These are phyloP conservation scores for Scomber scombrus DNA, from an alignment of 2,113 vertebrate species.

Conservation along the genomic window DNA sequence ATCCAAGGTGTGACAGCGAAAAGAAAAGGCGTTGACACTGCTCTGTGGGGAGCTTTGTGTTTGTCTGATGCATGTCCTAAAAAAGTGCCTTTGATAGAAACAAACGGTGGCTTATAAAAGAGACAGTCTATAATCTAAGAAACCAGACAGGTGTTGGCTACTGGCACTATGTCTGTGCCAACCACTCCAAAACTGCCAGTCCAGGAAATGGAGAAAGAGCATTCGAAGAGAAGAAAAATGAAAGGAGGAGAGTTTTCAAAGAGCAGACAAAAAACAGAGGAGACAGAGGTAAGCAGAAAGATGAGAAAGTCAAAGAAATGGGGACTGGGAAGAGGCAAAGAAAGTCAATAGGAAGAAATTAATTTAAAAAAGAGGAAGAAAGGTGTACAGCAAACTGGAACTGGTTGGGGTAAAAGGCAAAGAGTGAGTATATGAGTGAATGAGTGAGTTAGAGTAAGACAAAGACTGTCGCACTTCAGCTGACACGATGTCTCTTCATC, in stretches of 20 bases:
- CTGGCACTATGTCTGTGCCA: conserved; percentile 52
- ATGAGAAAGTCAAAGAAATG: background rate
- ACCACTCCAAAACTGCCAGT: conserved; percentile 27
- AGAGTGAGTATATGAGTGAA: conserved; percentile 31
- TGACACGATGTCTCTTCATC: conserved; percentile 73
- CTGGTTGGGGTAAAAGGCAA: background rate
- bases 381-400: background rate
- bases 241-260: background rate
- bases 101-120: conserved; percentile 63
- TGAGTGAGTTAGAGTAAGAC: conserved; percentile 44
- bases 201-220: conserved; percentile 24
- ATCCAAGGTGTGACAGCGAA: conserved; percentile 33
- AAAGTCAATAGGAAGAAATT: background rate
- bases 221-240: background rate
- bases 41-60: background rate
- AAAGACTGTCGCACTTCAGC: conserved; percentile 65
- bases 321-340: background rate
- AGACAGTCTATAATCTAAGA: conserved; percentile 40
- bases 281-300: background rate
- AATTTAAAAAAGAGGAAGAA: background rate
- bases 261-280: background rate
- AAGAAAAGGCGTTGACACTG: conserved; percentile 36
- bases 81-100: conserved; percentile 52
- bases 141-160: conserved; percentile 55
- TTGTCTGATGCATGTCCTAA: conserved; percentile 46